Conservation (phyloP, 2,888 invertebrate species). For the Oconnorella tubifera region DNA sequence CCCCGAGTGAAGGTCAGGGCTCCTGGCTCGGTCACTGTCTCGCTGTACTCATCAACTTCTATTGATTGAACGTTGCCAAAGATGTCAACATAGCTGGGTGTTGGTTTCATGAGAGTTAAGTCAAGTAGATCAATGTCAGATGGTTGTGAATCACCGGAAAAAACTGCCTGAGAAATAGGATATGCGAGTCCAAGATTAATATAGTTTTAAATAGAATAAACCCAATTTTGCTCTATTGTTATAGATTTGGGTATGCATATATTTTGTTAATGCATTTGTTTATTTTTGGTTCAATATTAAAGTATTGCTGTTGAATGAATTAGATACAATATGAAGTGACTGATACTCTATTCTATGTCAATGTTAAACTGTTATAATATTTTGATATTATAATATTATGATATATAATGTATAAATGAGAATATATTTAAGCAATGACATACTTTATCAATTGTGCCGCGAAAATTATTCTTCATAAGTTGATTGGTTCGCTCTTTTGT, state of each 20-base stretch:
- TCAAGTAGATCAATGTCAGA: slow-evolving; percentile 31
- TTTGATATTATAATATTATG: too few relatives aligned
- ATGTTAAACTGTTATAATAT: too few relatives aligned
- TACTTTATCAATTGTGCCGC: slow-evolving; percentile 20
- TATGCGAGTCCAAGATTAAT: too few relatives aligned
- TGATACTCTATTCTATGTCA: too few relatives aligned
- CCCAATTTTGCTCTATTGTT: too few relatives aligned
- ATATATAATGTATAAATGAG: neutral
- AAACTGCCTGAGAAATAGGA: slow-evolving; percentile 12
- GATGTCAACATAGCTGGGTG: slow-evolving; percentile 37
- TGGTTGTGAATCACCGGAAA: slow-evolving; percentile 22
- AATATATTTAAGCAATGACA: slow-evolving; percentile 18
- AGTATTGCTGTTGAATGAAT: too few relatives aligned
- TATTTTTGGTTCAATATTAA: too few relatives aligned
- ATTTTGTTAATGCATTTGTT: too few relatives aligned
- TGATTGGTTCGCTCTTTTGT: slow-evolving; percentile 4
- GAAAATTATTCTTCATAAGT: slow-evolving; percentile 26
- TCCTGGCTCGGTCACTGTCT: neutral
- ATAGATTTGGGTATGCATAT: too few relatives aligned
- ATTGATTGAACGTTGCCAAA: slow-evolving; percentile 42
- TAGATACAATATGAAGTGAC: too few relatives aligned
- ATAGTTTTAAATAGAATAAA: too few relatives aligned
- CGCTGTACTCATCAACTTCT: slow-evolving; percentile 30
- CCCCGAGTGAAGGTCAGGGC: slow-evolving; percentile 10
- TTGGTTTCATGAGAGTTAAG: slow-evolving; percentile 23